phyloP scores from a whole-genome alignment of 2,797 vertebrate species.

The Sebastes steindachneri region DNA sequence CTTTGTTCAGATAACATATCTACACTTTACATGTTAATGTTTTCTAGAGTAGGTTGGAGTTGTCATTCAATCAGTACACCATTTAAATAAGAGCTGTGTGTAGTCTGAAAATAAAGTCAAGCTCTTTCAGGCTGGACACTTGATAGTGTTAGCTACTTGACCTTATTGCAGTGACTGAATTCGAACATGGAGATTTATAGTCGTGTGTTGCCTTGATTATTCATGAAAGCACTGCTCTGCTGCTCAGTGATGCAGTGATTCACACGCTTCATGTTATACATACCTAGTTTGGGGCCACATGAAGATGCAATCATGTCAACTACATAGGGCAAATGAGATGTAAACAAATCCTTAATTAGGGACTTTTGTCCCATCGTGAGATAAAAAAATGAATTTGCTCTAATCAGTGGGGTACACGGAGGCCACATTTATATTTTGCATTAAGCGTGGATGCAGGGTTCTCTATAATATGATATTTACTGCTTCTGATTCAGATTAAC shows the following conservation, averaged over 20 bases:
- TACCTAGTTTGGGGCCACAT: slow-evolving; percentile 1
- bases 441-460: not conserved
- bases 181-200: not conserved
- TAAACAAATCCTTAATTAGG: slow-evolving; percentile 39
- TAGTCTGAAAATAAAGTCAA: not conserved
- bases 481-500: not conserved
- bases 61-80: not conserved
- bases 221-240: not conserved
- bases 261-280: not conserved
- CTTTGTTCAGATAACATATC: not conserved
- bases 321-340: slow-evolving; percentile 28
- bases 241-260: not conserved
- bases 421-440: not conserved
- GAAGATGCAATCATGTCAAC: slow-evolving; percentile 29
- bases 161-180: not conserved
- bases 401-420: slow-evolving; percentile 5
- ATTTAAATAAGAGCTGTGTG: not conserved
- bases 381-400: not conserved
- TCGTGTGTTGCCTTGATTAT: slow-evolving; percentile 2
- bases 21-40: not conserved
- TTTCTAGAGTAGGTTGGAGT: not conserved
- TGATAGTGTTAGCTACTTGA: not conserved
- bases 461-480: not conserved
- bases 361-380: slow-evolving; percentile 7
- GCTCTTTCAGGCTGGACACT: not conserved